A percentile compares a stretch with the other conserved stretches of the same genome.
These are phyloP conservation scores for Drosophila emarginata DNA, from an alignment of 2,888 invertebrate genomes.

Conservation along the genomic window DNA sequence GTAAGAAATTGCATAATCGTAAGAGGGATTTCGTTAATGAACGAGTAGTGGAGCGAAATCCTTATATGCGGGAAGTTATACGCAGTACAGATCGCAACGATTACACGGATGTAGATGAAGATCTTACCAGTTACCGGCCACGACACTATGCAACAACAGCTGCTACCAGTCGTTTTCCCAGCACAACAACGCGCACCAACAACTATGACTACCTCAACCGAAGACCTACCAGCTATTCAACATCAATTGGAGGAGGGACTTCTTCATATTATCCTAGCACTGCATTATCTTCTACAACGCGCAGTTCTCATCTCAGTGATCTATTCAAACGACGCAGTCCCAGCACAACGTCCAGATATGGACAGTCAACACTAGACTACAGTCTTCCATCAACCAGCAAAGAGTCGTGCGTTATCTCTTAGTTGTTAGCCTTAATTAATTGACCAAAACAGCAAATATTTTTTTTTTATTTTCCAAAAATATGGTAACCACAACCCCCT, in stretches of 20 bases:
- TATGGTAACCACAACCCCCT: constrained; percentile 25
- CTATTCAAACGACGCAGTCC: constrained; percentile 79
- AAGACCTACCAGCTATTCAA: constrained; percentile 45
- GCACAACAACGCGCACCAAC: constrained; percentile 54
- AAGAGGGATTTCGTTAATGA: constrained; percentile 82
- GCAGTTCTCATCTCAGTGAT: constrained; percentile 71
- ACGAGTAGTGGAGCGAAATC: constrained; percentile 81
- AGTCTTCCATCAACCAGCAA: constrained; percentile 69
- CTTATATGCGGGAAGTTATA: constrained; percentile 80
- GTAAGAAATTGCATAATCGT: constrained; percentile 80
- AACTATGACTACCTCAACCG: constrained; percentile 50
- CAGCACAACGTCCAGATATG: constrained; percentile 48
- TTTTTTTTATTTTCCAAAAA: constrained; percentile 52
- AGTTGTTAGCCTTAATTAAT: constrained; percentile 49
- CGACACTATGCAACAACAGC: constrained; percentile 57
- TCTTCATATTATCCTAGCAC: constrained; percentile 48
- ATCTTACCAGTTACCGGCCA: constrained; percentile 73
- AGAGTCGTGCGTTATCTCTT: constrained; percentile 81
- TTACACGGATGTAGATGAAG: constrained; percentile 64
- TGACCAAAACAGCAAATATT: constrained; percentile 47
- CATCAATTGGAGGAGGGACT: constrained; percentile 20
- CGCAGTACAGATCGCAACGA: constrained; percentile 54
- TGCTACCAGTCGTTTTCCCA: constrained; percentile 74
- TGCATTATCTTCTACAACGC: constrained; percentile 28
- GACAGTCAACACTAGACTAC: constrained; percentile 36